Conservation (phyloP, 1,140 invertebrate species). For the Notospermus geniculatus region DNA sequence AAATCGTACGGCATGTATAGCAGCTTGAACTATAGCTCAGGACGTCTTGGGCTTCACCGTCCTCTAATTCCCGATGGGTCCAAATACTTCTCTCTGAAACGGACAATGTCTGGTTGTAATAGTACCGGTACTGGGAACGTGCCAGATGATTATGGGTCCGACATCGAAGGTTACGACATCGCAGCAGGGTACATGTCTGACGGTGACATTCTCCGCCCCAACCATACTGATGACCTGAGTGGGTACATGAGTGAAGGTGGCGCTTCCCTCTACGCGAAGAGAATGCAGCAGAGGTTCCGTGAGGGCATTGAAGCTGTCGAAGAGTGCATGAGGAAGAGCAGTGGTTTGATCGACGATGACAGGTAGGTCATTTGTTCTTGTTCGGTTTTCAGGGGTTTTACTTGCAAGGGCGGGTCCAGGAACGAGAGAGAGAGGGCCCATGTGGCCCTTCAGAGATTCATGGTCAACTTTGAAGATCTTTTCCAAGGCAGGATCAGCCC, state of each 20-base stretch:
- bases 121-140: conserved; percentile 13
- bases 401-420: no score
- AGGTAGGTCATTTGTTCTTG: conserved; percentile 46
- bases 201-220: conserved; percentile 65
- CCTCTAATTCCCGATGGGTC: conserved; percentile 43
- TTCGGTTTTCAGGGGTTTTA: no score
- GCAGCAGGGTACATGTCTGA: conserved; percentile 72
- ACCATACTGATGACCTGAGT: conserved; percentile 56
- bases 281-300: conserved; percentile 57
- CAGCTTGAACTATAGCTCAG: conserved; percentile 31
- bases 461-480: no score
- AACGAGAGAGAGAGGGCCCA: no score
- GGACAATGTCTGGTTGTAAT: background rate
- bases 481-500: no score
- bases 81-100: conserved; percentile 36
- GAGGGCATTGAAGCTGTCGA: conserved; percentile 56
- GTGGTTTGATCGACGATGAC: conserved; percentile 56
- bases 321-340: conserved; percentile 57
- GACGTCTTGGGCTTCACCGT: conserved; percentile 41
- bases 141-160: conserved; percentile 50
- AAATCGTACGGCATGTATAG: conserved; percentile 38
- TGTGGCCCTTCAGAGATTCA: no score
- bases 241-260: conserved; percentile 83
- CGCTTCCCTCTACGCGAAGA: conserved; percentile 70
- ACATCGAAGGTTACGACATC: conserved; percentile 49